These are phyloP conservation scores for Danaus melanippus DNA, from an alignment of 1,140 invertebrate species.

Conservation along the genomic window DNA sequence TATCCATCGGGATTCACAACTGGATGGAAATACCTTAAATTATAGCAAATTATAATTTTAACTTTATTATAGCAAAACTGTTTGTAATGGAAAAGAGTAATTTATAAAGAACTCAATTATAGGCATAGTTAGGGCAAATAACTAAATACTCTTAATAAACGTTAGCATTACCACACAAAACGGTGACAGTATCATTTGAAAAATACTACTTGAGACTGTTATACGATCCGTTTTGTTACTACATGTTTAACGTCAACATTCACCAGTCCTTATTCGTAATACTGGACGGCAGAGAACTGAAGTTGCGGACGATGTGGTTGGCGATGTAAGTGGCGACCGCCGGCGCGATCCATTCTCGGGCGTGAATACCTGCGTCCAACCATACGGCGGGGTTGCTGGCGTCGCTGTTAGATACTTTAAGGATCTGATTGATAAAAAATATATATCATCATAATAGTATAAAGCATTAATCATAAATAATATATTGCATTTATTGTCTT, in stretches of 20 bases:
- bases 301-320: conserved; percentile 44
- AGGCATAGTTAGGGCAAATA: too few relatives aligned
- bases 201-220: too few relatives aligned
- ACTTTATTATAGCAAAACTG: too few relatives aligned
- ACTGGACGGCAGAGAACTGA: conserved; percentile 29
- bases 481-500: background rate
- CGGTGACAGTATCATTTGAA: too few relatives aligned
- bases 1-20: conserved; percentile 83
- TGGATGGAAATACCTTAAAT: conserved; percentile 77
- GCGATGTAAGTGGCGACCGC: conserved; percentile 74
- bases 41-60: background rate
- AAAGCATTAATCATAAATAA: conserved; percentile 26
- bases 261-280: conserved; percentile 56
- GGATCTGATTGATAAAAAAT: conserved; percentile 11
- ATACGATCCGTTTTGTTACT: too few relatives aligned
- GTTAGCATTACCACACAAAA: too few relatives aligned
- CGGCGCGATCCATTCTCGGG: conserved; percentile 79
- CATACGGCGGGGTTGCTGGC: conserved; percentile 66
- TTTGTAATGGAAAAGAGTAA: too few relatives aligned
- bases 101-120: too few relatives aligned
- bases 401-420: conserved; percentile 58
- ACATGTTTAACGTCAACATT: conserved; percentile 2
- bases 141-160: too few relatives aligned
- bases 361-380: conserved; percentile 75
- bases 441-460: too few relatives aligned